Conservation (phyloP, 2,888 invertebrate genomes). For the Azorinus chamasolen region DNA sequence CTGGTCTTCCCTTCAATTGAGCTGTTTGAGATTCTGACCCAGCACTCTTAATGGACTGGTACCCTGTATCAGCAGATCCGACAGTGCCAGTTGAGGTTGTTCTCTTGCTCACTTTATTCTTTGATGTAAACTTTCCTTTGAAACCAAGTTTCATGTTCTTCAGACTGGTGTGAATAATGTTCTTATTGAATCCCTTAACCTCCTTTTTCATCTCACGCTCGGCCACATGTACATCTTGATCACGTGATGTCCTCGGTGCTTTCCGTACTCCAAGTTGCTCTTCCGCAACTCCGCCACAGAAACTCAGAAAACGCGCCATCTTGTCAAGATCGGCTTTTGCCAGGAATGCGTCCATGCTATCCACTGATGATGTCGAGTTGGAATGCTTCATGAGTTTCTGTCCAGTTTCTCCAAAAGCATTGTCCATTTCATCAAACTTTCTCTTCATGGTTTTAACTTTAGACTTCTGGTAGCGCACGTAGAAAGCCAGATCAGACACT, state of each 20-base stretch:
- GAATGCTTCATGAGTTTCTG: constrained; percentile 20
- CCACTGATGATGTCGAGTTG: constrained; percentile 22
- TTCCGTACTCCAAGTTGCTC: constrained; percentile 3
- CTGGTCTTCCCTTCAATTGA: too few species aligned
- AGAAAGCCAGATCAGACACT: constrained; percentile 23
- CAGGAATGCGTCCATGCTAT: constrained; percentile 48
- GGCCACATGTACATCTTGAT: background rate
- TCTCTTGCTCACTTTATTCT: constrained; percentile 1
- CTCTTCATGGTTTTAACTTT: constrained; percentile 11
- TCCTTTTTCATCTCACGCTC: too few species aligned
- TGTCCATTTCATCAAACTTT: constrained; percentile 7
- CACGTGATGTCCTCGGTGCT: background rate
- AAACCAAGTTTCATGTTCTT: constrained; percentile 41
- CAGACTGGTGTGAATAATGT: background rate
- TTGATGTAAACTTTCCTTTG: constrained; percentile 27
- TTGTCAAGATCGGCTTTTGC: constrained; percentile 47
- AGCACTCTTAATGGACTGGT: too few species aligned
- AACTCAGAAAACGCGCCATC: constrained; percentile 14
- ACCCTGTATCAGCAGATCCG: constrained; percentile 34
- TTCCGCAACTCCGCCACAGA: constrained; percentile 14
- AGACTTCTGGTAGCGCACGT: constrained; percentile 24
- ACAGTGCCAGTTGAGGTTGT: constrained; percentile 41
- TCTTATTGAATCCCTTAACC: background rate
- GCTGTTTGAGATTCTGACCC: too few species aligned
- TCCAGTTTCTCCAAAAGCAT: background rate